Conservation (phyloP, 2,113 vertebrate genomes). For the Sebastes fasciatus region DNA sequence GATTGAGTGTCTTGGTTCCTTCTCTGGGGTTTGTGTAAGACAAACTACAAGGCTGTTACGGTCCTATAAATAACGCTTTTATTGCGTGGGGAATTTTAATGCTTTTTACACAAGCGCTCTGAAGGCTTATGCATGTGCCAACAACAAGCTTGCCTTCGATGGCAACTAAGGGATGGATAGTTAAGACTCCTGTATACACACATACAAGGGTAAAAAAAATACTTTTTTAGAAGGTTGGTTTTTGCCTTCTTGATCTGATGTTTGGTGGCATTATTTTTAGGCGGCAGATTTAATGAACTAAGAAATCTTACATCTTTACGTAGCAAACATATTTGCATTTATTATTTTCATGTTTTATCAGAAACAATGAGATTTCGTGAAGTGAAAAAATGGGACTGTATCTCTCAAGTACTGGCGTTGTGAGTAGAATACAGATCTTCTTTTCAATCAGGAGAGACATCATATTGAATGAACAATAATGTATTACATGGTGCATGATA, state of each 20-base stretch:
- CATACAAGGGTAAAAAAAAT: background rate
- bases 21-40: slow-evolving; percentile 81
- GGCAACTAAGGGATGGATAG: background rate
- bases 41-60: slow-evolving; percentile 84
- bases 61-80: slow-evolving; percentile 86
- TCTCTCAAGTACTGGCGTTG: background rate
- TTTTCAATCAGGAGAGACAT: too few species aligned
- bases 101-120: slow-evolving; percentile 78
- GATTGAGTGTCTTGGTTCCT: slow-evolving; percentile 71
- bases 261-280: background rate
- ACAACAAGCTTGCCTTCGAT: slow-evolving; percentile 46
- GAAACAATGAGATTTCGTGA: background rate
- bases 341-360: background rate
- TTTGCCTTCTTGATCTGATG: background rate
- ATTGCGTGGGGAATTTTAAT: slow-evolving; percentile 80
- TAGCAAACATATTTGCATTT: background rate
- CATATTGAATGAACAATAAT: too few species aligned
- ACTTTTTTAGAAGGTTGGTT: background rate
- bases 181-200: slow-evolving; percentile 24
- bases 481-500: too few species aligned
- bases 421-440: background rate
- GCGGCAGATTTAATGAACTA: background rate
- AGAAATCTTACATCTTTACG: background rate
- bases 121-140: slow-evolving; percentile 77
- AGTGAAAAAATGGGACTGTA: background rate